phyloP scores from a whole-genome alignment of 1,140 invertebrate species.

The Ladona fulva region DNA sequence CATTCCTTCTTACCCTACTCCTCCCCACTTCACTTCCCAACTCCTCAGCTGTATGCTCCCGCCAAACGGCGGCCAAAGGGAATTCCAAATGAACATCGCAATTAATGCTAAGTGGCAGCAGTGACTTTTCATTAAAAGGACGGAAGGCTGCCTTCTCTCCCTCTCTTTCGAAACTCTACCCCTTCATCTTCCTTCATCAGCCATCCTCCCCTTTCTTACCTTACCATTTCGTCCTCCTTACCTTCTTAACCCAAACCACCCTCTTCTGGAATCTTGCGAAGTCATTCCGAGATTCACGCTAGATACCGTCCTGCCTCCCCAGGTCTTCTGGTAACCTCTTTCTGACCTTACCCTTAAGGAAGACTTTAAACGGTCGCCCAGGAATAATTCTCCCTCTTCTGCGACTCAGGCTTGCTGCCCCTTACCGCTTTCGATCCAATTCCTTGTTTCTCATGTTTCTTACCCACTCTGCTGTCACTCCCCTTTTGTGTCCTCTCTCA shows the following conservation, averaged over 20 bases:
- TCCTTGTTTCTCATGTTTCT: constrained; percentile 22
- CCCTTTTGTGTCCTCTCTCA: constrained; percentile 29
- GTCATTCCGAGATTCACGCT: no score
- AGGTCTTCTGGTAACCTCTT: no score
- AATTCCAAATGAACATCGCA: constrained; percentile 24
- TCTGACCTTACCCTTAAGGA: no score
- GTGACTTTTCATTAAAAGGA: constrained; percentile 22
- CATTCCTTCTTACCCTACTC: background rate
- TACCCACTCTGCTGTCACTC: constrained; percentile 17
- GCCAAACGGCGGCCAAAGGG: constrained; percentile 16
- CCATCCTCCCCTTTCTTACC: background rate
- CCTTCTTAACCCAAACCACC: constrained; percentile 20
- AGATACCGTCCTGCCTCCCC: no score
- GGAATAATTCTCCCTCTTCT: constrained; percentile 11
- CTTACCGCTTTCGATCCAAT: constrained; percentile 21
- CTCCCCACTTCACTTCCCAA: background rate
- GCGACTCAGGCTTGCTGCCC: constrained; percentile 21
- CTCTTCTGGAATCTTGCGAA: background rate
- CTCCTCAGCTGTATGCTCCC: background rate
- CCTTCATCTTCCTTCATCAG: constrained; percentile 30
- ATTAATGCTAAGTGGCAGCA: constrained; percentile 23
- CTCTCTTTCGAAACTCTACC: background rate
- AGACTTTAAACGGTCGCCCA: no score
- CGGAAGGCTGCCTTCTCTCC: background rate
- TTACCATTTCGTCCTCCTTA: background rate